phyloP scores from a whole-genome alignment of 2,113 vertebrate species.

The Solea senegalensis region DNA sequence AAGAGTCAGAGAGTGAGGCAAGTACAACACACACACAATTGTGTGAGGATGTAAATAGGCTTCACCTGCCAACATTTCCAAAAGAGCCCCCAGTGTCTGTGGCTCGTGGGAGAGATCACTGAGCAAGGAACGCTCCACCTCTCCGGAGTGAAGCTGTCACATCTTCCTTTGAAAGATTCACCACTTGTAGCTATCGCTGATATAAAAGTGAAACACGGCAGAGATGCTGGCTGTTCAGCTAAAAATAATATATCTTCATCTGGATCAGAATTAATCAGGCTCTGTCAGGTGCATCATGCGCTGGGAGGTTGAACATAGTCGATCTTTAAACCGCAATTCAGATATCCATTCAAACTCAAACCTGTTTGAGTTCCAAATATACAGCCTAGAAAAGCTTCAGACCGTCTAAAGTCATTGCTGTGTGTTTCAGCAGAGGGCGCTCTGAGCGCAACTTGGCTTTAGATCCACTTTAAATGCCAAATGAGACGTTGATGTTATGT shows the following conservation, averaged over 20 bases:
- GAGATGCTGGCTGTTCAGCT: constrained; percentile 27
- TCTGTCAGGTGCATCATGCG: constrained; percentile 28
- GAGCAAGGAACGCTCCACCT: constrained; percentile 46
- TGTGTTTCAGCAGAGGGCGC: no score
- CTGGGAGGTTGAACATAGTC: neutral
- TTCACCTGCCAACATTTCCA: constrained; percentile 40
- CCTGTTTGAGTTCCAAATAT: no score
- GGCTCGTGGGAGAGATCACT: constrained; percentile 37
- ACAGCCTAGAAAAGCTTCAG: no score
- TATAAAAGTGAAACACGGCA: constrained; percentile 52
- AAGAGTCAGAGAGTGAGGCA: neutral
- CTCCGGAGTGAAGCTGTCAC: constrained; percentile 65
- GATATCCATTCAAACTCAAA: no score
- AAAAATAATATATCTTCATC: constrained; percentile 55
- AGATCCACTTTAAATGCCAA: no score
- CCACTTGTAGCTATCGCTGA: constrained; percentile 41
- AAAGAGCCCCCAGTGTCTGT: constrained; percentile 37
- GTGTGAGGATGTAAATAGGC: constrained; percentile 59
- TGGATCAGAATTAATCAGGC: constrained; percentile 47
- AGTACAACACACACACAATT: neutral
- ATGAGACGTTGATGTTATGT: no score
- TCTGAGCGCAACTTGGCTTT: no score
- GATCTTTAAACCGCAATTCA: no score
- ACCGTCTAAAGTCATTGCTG: no score
- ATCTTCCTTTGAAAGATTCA: constrained; percentile 53